phyloP scores from a whole-genome alignment of 2,113 vertebrate species.

The Lepus europaeus region DNA sequence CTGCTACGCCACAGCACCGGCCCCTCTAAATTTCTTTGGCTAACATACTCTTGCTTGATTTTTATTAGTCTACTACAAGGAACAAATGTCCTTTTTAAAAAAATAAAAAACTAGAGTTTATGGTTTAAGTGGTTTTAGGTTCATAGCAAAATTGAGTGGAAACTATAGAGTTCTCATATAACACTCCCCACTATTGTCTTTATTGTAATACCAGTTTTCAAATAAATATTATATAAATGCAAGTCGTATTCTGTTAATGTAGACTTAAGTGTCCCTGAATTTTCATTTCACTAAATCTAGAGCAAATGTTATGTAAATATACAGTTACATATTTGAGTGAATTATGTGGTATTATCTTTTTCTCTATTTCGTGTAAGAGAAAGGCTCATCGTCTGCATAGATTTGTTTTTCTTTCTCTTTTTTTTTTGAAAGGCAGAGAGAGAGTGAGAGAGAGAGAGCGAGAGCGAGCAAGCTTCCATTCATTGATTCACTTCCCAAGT shows the following conservation, averaged over 20 bases:
- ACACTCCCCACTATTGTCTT: not conserved
- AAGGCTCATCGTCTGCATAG: not conserved
- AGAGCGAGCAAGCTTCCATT: no score
- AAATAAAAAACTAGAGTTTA: not conserved
- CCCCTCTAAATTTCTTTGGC: not conserved
- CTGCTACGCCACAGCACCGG: no score
- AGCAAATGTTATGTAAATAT: not conserved
- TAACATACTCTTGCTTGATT: constrained; percentile 16
- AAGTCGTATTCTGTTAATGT: constrained; percentile 11
- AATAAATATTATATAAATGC: constrained; percentile 39
- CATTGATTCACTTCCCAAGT: no score
- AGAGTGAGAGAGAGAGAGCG: no score
- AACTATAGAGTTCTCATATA: not conserved
- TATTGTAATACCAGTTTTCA: not conserved
- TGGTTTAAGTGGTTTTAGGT: constrained; percentile 7
- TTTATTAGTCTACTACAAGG: constrained; percentile 19
- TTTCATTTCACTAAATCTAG: constrained; percentile 14
- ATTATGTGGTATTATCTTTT: not conserved
- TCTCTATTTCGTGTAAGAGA: not conserved
- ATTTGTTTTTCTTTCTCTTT: not conserved
- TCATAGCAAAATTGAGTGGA: constrained; percentile 5
- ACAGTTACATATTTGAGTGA: not conserved
- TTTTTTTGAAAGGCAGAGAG: no score
- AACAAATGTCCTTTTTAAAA: constrained; percentile 19
- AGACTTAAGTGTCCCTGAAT: not conserved